Evolutionary conservation across 2,888 invertebrate genomes (phyloP).

Genomic region (Ecliptopera silaceata): DNA sequence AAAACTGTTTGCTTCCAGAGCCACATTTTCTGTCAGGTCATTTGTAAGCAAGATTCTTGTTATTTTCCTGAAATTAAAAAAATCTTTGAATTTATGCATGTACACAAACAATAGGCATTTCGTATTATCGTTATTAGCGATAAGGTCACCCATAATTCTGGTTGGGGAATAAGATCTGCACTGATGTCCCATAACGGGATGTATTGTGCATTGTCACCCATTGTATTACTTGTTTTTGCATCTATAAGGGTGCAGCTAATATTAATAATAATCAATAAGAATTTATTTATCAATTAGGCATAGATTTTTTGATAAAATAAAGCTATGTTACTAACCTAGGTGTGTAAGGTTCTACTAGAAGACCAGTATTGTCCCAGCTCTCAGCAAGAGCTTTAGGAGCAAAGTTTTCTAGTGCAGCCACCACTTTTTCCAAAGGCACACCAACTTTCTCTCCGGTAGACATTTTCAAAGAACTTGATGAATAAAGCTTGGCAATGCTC

Average conservation of each 20-base stretch:
- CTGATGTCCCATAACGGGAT: too few relatives aligned
- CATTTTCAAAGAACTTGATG: slow-evolving; percentile 52
- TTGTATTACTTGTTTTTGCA: too few relatives aligned
- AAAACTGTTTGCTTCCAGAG: slow-evolving; percentile 88
- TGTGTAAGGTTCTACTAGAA: slow-evolving; percentile 91
- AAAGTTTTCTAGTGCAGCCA: slow-evolving; percentile 85
- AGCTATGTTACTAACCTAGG: slow-evolving; percentile 61
- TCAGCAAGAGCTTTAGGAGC: slow-evolving; percentile 89
- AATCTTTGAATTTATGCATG: too few relatives aligned
- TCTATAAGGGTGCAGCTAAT: too few relatives aligned
- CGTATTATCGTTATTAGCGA: too few relatives aligned
- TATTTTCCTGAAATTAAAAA: slow-evolving; percentile 70
- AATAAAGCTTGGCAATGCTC: slow-evolving; percentile 44
- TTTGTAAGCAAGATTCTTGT: slow-evolving; percentile 92
- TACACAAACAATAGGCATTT: too few relatives aligned
- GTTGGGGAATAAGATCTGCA: too few relatives aligned
- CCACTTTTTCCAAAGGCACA: slow-evolving; percentile 74
- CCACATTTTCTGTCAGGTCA: slow-evolving; percentile 94
- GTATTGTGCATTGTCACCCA: too few relatives aligned
- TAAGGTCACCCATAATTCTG: too few relatives aligned
- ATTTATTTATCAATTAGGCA: too few relatives aligned
- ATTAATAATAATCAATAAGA: too few relatives aligned
- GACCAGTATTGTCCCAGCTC: slow-evolving; percentile 97
- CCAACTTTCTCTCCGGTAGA: slow-evolving; percentile 64
- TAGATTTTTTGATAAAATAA: background rate